These are phyloP conservation scores for Acinonyx jubatus DNA, from an alignment of 2,113 vertebrate species.

Conservation along the genomic window DNA sequence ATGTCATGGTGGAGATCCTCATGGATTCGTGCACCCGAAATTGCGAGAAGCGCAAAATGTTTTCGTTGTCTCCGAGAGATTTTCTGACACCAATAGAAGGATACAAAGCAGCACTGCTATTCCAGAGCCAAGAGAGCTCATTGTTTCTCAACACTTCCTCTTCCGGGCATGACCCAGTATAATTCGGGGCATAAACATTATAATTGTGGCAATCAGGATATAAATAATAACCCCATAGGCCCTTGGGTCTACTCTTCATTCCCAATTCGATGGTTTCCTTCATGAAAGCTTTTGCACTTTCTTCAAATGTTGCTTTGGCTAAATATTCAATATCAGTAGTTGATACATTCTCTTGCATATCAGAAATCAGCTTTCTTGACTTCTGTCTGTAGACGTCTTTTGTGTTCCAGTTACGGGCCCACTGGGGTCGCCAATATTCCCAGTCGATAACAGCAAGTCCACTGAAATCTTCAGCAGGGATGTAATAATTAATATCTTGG, in stretches of 20 bases:
- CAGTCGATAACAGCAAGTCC: conserved; percentile 88
- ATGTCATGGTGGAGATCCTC: conserved; percentile 85
- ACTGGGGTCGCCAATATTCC: conserved; percentile 89
- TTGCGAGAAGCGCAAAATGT: conserved; percentile 86
- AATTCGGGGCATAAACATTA: conserved; percentile 85
- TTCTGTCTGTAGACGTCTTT: conserved; percentile 86
- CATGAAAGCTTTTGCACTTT: conserved; percentile 88
- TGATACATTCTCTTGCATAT: conserved; percentile 84
- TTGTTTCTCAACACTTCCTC: conserved; percentile 88
- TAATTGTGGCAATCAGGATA: conserved; percentile 92
- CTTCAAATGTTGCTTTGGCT: conserved; percentile 86
- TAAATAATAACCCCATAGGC: conserved; percentile 90
- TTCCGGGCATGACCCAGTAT: conserved; percentile 86
- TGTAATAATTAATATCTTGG: conserved; percentile 85
- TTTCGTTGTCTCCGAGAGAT: conserved; percentile 81
- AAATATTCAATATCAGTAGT: conserved; percentile 82
- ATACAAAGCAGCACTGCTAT: conserved; percentile 88
- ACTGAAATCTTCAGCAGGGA: conserved; percentile 86
- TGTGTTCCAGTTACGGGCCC: conserved; percentile 86
- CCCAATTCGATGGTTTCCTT: conserved; percentile 88
- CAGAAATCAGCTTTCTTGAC: conserved; percentile 83
- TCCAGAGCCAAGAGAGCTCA: conserved; percentile 90
- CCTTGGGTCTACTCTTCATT: conserved; percentile 84
- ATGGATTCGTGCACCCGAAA: conserved; percentile 87
- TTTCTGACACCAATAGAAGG: conserved; percentile 86